Evolutionary conservation across 2,888 invertebrate species (phyloP).

Genomic region (Torymus auratus): DNA sequence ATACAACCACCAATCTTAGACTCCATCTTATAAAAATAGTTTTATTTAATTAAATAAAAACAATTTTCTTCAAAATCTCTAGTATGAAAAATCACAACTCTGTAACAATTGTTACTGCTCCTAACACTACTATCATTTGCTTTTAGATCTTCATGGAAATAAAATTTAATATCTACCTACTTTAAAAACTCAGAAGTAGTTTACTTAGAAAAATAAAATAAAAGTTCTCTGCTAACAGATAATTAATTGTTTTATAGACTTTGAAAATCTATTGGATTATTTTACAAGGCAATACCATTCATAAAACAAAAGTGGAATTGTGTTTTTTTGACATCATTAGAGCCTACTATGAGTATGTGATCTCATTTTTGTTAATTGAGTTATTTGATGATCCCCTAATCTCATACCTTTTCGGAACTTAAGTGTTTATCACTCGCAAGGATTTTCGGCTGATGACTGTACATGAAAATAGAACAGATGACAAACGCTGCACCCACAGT

Average conservation of each 20-base stretch:
- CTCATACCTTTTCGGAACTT: constrained; percentile 66
- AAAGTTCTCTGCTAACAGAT: constrained; percentile 2
- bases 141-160: constrained; percentile 14
- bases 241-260: constrained; percentile 1
- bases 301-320: background rate
- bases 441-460: constrained; percentile 86
- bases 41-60: constrained; percentile 51
- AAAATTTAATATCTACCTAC: constrained; percentile 5
- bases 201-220: constrained; percentile 45
- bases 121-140: constrained; percentile 10
- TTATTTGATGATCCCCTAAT: constrained; percentile 52
- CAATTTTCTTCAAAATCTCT: constrained; percentile 43
- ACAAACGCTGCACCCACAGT: constrained; percentile 90
- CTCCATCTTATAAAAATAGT: constrained; percentile 50
- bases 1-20: constrained; percentile 41
- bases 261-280: constrained; percentile 27
- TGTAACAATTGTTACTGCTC: constrained; percentile 22
- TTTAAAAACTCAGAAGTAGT: constrained; percentile 3
- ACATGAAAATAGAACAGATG: constrained; percentile 95
- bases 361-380: constrained; percentile 33
- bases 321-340: background rate
- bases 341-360: constrained; percentile 5
- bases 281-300: constrained; percentile 22
- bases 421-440: constrained; percentile 62
- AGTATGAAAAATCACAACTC: constrained; percentile 42